Conservation (phyloP, 1,140 invertebrate genomes). For the Eufriesea mexicana region DNA sequence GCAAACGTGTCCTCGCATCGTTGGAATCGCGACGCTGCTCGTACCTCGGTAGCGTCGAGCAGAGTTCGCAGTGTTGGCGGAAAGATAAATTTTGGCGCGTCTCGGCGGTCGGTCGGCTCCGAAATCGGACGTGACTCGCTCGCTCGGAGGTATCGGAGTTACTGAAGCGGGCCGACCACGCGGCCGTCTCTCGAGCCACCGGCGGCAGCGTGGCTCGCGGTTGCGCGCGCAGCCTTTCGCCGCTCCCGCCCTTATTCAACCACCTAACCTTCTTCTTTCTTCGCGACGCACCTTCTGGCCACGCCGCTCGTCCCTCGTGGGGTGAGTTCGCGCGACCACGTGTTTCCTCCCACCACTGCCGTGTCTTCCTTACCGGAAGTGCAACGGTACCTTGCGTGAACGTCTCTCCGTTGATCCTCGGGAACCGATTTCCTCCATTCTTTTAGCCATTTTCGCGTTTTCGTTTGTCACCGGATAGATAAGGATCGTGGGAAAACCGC, state of each 20-base stretch:
- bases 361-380: constrained; percentile 58
- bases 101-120: background rate
- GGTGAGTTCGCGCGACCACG: constrained; percentile 64
- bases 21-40: too few relatives aligned
- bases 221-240: constrained; percentile 72
- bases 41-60: too few relatives aligned
- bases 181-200: constrained; percentile 62
- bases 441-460: background rate
- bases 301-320: background rate
- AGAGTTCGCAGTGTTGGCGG: background rate
- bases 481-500: background rate
- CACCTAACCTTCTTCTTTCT: constrained; percentile 46
- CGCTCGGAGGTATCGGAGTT: constrained; percentile 65
- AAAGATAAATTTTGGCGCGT: background rate
- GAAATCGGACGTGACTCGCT: constrained; percentile 22
- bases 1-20: background rate
- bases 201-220: constrained; percentile 69
- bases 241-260: constrained; percentile 59
- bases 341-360: constrained; percentile 46
- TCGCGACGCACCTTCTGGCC: constrained; percentile 24
- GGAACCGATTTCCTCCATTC: background rate
- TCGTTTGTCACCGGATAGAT: background rate
- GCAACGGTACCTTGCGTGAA: constrained; percentile 65
- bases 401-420: background rate
- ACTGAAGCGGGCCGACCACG: constrained; percentile 70